phyloP scores from a whole-genome alignment of 2,797 vertebrate species.

The Labroides dimidiatus region DNA sequence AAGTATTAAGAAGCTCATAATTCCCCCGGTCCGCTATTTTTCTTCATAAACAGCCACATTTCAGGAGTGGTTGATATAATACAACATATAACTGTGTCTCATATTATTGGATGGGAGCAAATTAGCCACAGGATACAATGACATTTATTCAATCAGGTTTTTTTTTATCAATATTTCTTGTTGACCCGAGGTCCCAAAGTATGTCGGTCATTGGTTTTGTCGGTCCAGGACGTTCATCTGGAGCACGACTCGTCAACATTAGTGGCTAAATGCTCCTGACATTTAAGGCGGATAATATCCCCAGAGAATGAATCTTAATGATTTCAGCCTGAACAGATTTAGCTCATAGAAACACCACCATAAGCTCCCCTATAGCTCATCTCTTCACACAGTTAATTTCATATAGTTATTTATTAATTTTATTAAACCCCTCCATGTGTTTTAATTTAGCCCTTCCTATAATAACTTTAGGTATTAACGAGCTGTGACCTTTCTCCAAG shows the following conservation, averaged over 20 bases:
- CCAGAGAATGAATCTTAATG: constrained; percentile 6
- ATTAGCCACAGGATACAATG: neutral
- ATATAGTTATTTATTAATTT: neutral
- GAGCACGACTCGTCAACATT: neutral
- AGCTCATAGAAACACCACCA: neutral
- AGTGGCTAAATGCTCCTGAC: neutral
- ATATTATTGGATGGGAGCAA: neutral
- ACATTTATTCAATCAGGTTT: constrained; percentile 4
- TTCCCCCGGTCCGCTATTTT: constrained; percentile 14
- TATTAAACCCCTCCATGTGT: neutral
- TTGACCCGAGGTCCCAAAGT: neutral
- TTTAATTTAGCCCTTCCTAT: neutral
- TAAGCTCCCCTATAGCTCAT: neutral
- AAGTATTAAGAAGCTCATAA: too few relatives aligned
- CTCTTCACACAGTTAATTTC: neutral
- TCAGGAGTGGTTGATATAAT: neutral
- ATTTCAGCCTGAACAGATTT: neutral
- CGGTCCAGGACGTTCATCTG: neutral
- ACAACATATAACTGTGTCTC: neutral
- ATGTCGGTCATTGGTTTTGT: neutral
- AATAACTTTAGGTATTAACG: neutral
- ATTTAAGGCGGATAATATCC: neutral
- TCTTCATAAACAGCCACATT: constrained; percentile 15
- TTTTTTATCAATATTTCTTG: neutral
- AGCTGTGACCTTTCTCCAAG: constrained; percentile 10